These are phyloP conservation scores for Chydorus sphaericus DNA, from an alignment of 2,888 invertebrate species.

Conservation along the genomic window DNA sequence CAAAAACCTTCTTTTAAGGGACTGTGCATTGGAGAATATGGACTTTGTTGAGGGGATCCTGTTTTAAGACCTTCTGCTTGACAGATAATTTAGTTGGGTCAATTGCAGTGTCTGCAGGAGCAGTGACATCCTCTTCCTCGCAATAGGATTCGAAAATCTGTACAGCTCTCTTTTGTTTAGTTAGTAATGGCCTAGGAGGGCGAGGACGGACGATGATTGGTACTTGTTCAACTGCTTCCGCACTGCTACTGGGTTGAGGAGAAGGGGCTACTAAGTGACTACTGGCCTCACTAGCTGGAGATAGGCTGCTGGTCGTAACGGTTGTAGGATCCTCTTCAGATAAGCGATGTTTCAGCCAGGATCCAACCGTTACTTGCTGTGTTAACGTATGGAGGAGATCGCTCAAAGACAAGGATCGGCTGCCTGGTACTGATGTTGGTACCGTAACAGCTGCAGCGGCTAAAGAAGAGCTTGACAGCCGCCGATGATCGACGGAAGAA, in stretches of 20 bases:
- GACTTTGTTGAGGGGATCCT: conserved; percentile 91
- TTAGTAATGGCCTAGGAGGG: conserved; percentile 17
- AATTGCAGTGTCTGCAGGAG: too few species aligned
- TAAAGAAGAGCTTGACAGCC: neutral
- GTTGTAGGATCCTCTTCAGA: neutral
- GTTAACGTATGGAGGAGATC: conserved; percentile 9
- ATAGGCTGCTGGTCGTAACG: neutral
- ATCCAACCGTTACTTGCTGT: conserved; percentile 11
- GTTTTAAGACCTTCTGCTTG: conserved; percentile 36
- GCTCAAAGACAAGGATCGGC: conserved; percentile 7
- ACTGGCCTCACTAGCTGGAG: neutral
- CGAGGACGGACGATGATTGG: too few species aligned
- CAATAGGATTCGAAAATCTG: conserved; percentile 17
- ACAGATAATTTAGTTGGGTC: neutral
- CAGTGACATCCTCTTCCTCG: conserved; percentile 6
- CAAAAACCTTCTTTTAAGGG: conserved; percentile 80
- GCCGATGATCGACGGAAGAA: neutral
- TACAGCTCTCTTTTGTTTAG: conserved; percentile 19
- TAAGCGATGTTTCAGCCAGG: neutral
- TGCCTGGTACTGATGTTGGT: neutral
- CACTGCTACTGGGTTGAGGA: neutral
- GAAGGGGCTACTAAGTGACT: neutral
- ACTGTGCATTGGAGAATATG: conserved; percentile 89
- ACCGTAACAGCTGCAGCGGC: neutral
- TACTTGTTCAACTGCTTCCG: neutral